Base-by-base conservation (phyloP, 2,113 vertebrate species). In the Clinocottus analis region DNA sequence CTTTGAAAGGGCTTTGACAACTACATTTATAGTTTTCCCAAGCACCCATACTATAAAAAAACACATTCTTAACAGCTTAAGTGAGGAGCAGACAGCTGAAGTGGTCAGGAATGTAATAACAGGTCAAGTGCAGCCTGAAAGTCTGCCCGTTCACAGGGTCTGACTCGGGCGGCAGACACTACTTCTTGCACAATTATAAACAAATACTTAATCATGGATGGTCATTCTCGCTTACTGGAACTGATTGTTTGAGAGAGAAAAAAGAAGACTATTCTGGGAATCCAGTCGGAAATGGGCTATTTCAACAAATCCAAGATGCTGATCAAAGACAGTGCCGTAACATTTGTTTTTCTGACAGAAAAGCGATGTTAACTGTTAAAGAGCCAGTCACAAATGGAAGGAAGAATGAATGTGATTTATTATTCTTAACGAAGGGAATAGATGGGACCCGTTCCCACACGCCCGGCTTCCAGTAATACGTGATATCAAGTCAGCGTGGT, bases 391-490 rank as follows among this genome's bases (percentile, higher is more conserved):
- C 49, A 49, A 85, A 86, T 83, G 7, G 7, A 37, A 78, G 55
- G 9, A 56, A 14, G 81, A 75, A 77, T 74, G 80, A 82, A 86
- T 70, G 39, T 25, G 43, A 87, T 85, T 85, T 78, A 35, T 82
- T 31, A 51, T 68, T 21, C 12, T 77, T 73, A 27, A 10, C 2
- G 4, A 21, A 29, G 27, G 43, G 39, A 62, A 63, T 6, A 63
- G 43, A 74, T n/a, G 13, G 56, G 47, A 66, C 68, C 78, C 64
- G 67, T 80, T 83, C 77, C 67, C 79, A 65, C 47, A 69, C 41
- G 11, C 11, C n/a, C 65, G 7, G 82, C 87, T 90, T 91, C 84
- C 91, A 87, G 92, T 83, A 92, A 93, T 45, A 78, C 37, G 71
- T 68, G 87, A 89, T 87, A 79, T 89, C 77, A 86, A 47, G 61